Base-by-base conservation (phyloP, 2,113 vertebrate genomes). In the Nycticryphes semicollaris region DNA sequence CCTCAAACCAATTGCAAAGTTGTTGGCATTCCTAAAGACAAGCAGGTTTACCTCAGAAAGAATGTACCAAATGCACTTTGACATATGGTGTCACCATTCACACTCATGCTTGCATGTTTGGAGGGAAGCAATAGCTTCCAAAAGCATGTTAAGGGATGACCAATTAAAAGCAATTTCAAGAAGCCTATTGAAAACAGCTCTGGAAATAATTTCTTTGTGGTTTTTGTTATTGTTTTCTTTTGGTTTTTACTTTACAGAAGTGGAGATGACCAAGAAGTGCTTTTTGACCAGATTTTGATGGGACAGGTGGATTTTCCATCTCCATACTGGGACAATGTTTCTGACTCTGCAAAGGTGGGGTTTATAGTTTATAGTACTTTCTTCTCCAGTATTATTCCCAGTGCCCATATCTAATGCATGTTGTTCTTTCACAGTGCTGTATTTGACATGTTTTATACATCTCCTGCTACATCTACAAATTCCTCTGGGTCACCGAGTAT, bases 281-380 rank as follows among this genome's bases (percentile, higher is more conserved):
- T 99, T 77, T 99, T 99, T 96, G 98, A 99, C 93, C 99, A 99
- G 97, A 99, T 99, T 96, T 96, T 99, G 94, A 98, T 97, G 97
- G 99, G 99, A 23, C 98, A 98, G 94, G 98, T 99, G 90, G 99
- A 99, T 93, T 99, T 99, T 93, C 99, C 99, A 54, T 97, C 98
- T 94, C 98, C 99, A 2, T 99, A 99, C 86, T 99, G 99, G 99
- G 99, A 99, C 96, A 99, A 98, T 1, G 98, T 99, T 82, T 99
- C 99, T 24, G 99, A 99, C 56, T 98, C 98, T 21, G 99, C 99
- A 75, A 99, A 99, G 99, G 99, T 99, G 88, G 14, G 95, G 86
- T 84, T 90, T 17, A 7, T 22, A 66, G 53, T 27, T 60, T 24
- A 15, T 25, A 22, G 12, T 62, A 17, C 33, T 81, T 50, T 72